Evolutionary conservation across 1,140 invertebrate genomes (phyloP).

Genomic region (Calliopsis andreniformis): DNA sequence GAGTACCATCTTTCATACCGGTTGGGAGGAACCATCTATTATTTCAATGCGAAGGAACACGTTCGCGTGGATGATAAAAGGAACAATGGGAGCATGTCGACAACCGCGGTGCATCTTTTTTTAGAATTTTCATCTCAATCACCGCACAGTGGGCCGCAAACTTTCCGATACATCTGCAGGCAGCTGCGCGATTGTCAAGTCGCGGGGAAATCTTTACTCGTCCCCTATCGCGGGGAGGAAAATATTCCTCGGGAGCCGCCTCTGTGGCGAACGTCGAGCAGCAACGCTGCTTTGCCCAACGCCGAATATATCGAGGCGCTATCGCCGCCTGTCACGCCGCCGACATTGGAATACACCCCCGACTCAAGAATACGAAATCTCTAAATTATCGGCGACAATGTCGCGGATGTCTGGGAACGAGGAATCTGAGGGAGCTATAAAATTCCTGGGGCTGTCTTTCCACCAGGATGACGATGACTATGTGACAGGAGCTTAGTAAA

Average conservation of each 20-base stretch:
- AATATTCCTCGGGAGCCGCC: constrained; percentile 1
- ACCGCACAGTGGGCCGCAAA: not conserved
- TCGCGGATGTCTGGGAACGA: not conserved
- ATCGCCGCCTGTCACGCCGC: not conserved
- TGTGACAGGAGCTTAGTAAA: constrained; percentile 23
- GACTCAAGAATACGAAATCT: constrained; percentile 11
- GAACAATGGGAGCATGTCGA: no score
- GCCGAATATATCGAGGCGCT: not conserved
- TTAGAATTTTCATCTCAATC: no score
- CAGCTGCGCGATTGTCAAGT: not conserved
- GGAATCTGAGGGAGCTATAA: not conserved
- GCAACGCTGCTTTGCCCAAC: not conserved
- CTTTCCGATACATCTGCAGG: not conserved
- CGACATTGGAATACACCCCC: not conserved
- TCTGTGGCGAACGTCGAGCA: not conserved
- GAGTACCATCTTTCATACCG: no score
- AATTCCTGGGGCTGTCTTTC: not conserved
- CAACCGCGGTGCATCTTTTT: no score
- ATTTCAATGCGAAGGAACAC: no score
- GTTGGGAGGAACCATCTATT: no score
- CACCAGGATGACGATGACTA: not conserved
- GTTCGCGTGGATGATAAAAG: no score
- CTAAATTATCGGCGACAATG: constrained; percentile 5
- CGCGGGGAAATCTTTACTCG: not conserved
- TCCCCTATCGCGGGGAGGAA: not conserved